phyloP scores from a whole-genome alignment of 2,113 vertebrate species.

The Heterochromis multidens region DNA sequence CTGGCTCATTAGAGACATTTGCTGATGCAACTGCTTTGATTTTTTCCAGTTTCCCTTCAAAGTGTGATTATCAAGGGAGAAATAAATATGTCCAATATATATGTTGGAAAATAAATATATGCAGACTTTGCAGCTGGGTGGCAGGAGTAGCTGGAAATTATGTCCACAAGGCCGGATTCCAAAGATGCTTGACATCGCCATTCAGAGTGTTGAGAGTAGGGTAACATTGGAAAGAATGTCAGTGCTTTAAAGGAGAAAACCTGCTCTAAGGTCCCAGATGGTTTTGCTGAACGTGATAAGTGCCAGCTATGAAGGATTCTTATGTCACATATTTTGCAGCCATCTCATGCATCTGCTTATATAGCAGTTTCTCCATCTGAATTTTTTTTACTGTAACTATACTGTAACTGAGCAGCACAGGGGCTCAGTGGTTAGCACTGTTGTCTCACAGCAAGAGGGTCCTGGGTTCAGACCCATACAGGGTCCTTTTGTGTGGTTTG shows the following conservation, averaged over 20 bases:
- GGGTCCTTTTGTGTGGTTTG: not conserved
- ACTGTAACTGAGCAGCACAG: not conserved
- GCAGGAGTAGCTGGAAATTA: slow-evolving; percentile 62
- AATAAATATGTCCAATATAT: slow-evolving; percentile 44
- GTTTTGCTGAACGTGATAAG: slow-evolving; percentile 46
- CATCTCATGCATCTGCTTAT: slow-evolving; percentile 22
- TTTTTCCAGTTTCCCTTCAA: slow-evolving; percentile 41
- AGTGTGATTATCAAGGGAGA: slow-evolving; percentile 41
- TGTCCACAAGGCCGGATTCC: slow-evolving; percentile 56
- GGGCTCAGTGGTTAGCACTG: not conserved
- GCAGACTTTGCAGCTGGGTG: slow-evolving; percentile 60
- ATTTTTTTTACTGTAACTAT: not conserved
- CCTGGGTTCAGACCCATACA: not conserved
- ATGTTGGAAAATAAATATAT: slow-evolving; percentile 41
- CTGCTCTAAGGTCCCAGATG: slow-evolving; percentile 58
- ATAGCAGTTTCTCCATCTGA: not conserved
- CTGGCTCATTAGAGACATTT: not conserved
- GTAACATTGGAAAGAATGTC: slow-evolving; percentile 69
- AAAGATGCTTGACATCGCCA: slow-evolving; percentile 59
- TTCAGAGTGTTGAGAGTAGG: slow-evolving; percentile 61
- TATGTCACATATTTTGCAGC: slow-evolving; percentile 45
- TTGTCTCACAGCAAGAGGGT: not conserved
- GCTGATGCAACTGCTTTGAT: slow-evolving; percentile 54
- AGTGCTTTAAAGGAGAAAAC: slow-evolving; percentile 52
- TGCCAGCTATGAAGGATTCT: slow-evolving; percentile 54